Evolutionary conservation across 2,113 vertebrate genomes (phyloP), one percentile per base, ranked within the genome.

Genomic region (Empidonax alnorum): DNA sequence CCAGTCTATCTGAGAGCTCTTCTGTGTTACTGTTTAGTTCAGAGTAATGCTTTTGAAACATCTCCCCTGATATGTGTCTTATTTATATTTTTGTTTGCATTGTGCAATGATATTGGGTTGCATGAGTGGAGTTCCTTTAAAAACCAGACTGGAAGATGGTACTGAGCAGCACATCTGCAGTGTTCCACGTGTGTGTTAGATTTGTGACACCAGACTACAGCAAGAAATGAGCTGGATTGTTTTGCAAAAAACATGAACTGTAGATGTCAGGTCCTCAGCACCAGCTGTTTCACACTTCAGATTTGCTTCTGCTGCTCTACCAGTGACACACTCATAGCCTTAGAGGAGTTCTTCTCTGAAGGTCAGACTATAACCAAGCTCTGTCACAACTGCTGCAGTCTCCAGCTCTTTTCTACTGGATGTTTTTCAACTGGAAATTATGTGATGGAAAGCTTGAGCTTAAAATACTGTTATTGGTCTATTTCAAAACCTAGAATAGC

Each of bases 281-380:
- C 10, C 33, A 72, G 1, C 46, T 12, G 4, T 59, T 95, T 93
- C 22, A 33, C 22, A 9, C 3, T 66, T 37, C 22, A 55, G 31
- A 31, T 67, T 50, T 86, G 9, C 31, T 61, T 68, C 18, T 76
- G 19, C 19, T 91, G 16, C 22, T 86, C 25, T 80, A 23, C 30
- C 80, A 20, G 7, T 72, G 77, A 30, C 0, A 5, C 18, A 8
- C 7, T 50, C 3, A 2, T 18, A 69, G 50, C 14, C 19, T 52
- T 52, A 20, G 58, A 80, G 35, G 17, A 82, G 17, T 85, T 85
- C 8, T 55, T 68, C 23, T 71, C 18, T 16, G 4, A 5, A 1
- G 5, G 80, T 93, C 25, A 65, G 15, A 39, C 4, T 33, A 1
- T 20, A 68, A 30, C 23, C 0, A 0, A 52, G 6, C 30, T 61